These are phyloP conservation scores for Zaprionus capensis DNA, from an alignment of 1,140 invertebrate species.

Conservation along the genomic window DNA sequence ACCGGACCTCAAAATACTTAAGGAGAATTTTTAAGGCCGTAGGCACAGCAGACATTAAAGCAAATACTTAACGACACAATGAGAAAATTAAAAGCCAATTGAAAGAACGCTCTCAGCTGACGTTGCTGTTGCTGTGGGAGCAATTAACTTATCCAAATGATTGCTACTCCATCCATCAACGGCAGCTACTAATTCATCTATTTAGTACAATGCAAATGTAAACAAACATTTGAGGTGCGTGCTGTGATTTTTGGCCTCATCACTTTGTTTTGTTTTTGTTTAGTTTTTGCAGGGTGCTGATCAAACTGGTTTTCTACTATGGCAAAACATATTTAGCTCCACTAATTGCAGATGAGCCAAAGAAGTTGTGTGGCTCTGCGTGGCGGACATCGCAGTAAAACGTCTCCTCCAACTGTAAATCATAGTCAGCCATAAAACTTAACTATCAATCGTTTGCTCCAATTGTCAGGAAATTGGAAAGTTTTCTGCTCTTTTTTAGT, in stretches of 20 bases:
- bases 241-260: conserved; percentile 13
- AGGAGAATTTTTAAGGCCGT: conserved; percentile 44
- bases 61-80: conserved; percentile 35
- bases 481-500: conserved; percentile 50
- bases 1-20: conserved; percentile 34
- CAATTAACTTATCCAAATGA: conserved; percentile 63
- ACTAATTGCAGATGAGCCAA: conserved; percentile 30
- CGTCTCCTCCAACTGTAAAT: conserved; percentile 52
- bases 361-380: conserved; percentile 1
- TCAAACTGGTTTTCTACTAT: conserved; percentile 61
- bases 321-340: conserved; percentile 38
- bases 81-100: conserved; percentile 68
- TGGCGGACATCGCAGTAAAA: conserved; percentile 44
- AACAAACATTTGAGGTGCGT: conserved; percentile 5
- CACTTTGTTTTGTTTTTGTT: conserved; percentile 4
- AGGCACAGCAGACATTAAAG: conserved; percentile 25
- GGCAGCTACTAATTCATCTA: conserved; percentile 58
- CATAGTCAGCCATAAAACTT: conserved; percentile 55
- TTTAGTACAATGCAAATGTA: conserved; percentile 54
- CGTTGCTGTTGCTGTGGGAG: conserved; percentile 17
- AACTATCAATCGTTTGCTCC: conserved; percentile 64
- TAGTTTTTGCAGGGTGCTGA: conserved; percentile 26
- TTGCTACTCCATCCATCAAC: conserved; percentile 57
- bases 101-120: conserved; percentile 52
- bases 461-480: conserved; percentile 64